Evolutionary conservation across 1,140 invertebrate genomes (phyloP), one percentile per base, ranked within the genome.

Genomic region (Uloborus diversus): DNA sequence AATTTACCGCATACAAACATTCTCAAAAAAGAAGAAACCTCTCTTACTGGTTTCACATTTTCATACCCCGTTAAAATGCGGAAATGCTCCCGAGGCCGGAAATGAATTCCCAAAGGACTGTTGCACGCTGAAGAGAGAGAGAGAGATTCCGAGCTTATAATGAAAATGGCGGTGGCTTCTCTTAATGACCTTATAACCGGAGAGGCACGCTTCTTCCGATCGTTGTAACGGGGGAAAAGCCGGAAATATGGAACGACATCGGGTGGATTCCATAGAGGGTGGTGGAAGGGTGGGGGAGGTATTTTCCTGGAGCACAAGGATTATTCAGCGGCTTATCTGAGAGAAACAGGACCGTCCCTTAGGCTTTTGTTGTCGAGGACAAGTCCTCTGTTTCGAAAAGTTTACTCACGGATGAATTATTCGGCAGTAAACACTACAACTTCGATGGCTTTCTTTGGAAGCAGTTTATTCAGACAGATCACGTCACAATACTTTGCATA

Each of bases 311-410:
- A 42, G 17, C 37, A 17, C 9, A 42, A 17, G 37, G 37, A 42
- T 42, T 42, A 42, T 69, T 13, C 49, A 33, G 17, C 25, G 13
- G 66, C 66, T 69, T 69, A 69, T 69, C 66, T 69, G 42, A 56
- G 14, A 11, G 30, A 30, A 56, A 56, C 66, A 69, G 66, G 20
- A 23, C 4, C 32, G 32, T 14, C 35, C 17, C 35, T 32, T 5
- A 28, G 56, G 56, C 17, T 32, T 61, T 61, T 61, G 28, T n/a
- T n/a, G n/a, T n/a, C n/a, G n/a, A n/a, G n/a, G n/a, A n/a, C n/a
- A n/a, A n/a, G n/a, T n/a, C n/a, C n/a, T n/a, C n/a, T n/a, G n/a
- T n/a, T n/a, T n/a, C n/a, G n/a, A n/a, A n/a, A n/a, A n/a, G n/a
- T n/a, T n/a, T n/a, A n/a, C n/a, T n/a, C n/a, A n/a, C n/a, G n/a